Percentiles rank a stretch among this genome's conserved stretches.
These are phyloP conservation scores for Chlorops oryzae DNA, from an alignment of 1,140 invertebrate genomes.

Conservation along the genomic window DNA sequence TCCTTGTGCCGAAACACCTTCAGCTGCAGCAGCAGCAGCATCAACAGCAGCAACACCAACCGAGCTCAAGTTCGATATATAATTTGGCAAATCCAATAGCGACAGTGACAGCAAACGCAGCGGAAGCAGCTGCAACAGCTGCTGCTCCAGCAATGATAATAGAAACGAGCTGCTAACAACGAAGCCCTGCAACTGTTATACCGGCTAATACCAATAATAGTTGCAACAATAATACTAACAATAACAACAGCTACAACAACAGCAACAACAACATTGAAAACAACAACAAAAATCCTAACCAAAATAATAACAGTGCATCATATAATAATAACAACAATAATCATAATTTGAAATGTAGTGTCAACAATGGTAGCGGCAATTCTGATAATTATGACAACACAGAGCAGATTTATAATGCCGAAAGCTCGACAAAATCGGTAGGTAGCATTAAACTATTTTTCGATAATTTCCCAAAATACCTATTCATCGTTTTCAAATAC, in stretches of 20 bases:
- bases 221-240: too few relatives aligned
- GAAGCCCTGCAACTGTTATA: slow-evolving; percentile 33
- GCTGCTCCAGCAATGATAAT: slow-evolving; percentile 28
- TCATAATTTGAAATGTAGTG: slow-evolving; percentile 21
- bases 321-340: slow-evolving; percentile 29
- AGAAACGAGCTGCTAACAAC: slow-evolving; percentile 35
- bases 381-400: slow-evolving; percentile 20
- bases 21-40: too few relatives aligned
- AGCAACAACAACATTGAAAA: slow-evolving; percentile 10
- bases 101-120: neutral
- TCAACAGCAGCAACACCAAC: neutral
- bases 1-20: slow-evolving; percentile 16
- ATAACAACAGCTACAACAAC: too few relatives aligned
- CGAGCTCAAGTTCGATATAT: too few relatives aligned
- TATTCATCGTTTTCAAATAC: too few relatives aligned
- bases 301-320: slow-evolving; percentile 19
- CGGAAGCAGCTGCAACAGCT: slow-evolving; percentile 12
- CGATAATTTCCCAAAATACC: too few relatives aligned
- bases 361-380: slow-evolving; percentile 16
- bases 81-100: slow-evolving; percentile 12
- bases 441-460: too few relatives aligned
- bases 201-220: too few relatives aligned
- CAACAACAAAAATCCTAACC: slow-evolving; percentile 14
- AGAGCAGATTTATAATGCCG: too few relatives aligned
- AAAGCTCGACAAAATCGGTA: too few relatives aligned